These are phyloP conservation scores for Drosophila conformis DNA, from an alignment of 2,888 invertebrate genomes.

Conservation along the genomic window DNA sequence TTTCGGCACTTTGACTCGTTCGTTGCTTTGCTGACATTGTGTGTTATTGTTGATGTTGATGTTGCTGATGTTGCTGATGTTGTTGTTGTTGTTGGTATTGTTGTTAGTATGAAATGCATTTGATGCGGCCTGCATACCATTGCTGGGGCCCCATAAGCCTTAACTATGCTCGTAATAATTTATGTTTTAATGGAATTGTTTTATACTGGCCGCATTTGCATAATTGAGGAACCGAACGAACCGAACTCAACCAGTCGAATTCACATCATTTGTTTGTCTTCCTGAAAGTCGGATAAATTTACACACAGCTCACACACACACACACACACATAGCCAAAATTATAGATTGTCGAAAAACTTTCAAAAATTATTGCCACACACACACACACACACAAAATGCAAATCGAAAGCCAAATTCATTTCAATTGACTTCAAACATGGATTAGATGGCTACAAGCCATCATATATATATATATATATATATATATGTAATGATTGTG, in stretches of 20 bases:
- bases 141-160: constrained; percentile 9
- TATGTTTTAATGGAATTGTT: constrained; percentile 36
- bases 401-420: constrained; percentile 40
- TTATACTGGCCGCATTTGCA: constrained; percentile 53
- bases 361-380: constrained; percentile 36
- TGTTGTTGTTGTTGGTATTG: constrained; percentile 1
- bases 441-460: not conserved
- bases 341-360: constrained; percentile 28
- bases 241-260: constrained; percentile 43
- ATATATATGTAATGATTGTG: not conserved
- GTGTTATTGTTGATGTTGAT: not conserved
- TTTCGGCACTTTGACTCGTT: not conserved
- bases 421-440: constrained; percentile 41
- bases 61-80: not conserved
- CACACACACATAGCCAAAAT: constrained; percentile 8
- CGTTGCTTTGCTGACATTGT: not conserved
- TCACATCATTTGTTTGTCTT: constrained; percentile 24
- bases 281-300: constrained; percentile 43
- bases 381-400: constrained; percentile 41
- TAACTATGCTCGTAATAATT: constrained; percentile 38
- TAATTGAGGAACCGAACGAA: constrained; percentile 55
- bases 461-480: not conserved
- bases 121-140: constrained; percentile 5
- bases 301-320: constrained; percentile 16
- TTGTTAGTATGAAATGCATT: constrained; percentile 14